phyloP scores from a whole-genome alignment of 2,113 vertebrate genomes.

The Trachemys scripta region DNA sequence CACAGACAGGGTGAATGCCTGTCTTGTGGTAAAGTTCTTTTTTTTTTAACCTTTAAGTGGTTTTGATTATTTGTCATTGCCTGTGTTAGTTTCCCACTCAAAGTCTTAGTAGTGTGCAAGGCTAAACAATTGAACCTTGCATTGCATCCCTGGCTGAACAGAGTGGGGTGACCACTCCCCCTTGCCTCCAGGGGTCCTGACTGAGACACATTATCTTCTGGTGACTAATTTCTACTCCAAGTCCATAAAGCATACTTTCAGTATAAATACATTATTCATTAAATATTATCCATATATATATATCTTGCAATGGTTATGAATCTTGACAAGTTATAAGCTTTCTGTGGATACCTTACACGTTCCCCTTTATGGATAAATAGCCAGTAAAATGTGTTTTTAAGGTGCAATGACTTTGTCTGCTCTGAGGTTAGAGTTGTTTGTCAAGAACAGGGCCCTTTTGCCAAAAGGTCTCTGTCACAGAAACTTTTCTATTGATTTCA shows the following conservation, averaged over 20 bases:
- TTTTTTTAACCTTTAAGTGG: background rate
- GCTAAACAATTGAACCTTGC: background rate
- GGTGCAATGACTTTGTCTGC: background rate
- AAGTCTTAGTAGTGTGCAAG: background rate
- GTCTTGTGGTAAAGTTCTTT: background rate
- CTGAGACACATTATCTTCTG: background rate
- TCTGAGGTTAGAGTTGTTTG: background rate
- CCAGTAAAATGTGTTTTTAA: background rate
- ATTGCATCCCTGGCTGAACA: background rate
- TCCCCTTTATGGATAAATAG: background rate
- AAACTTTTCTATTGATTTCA: background rate
- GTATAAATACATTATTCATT: background rate
- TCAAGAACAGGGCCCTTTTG: background rate
- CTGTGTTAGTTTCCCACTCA: background rate
- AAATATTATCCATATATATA: background rate
- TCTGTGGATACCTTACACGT: background rate
- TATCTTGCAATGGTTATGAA: background rate
- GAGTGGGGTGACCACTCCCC: background rate
- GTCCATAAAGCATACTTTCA: background rate
- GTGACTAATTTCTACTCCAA: background rate
- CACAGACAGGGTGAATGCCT: background rate
- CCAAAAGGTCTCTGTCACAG: no score
- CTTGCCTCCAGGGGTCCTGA: background rate
- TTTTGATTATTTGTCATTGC: background rate
- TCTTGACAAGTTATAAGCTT: background rate